Conservation (phyloP, 2,113 vertebrate genomes). For the Cynoglossus semilaevis region DNA sequence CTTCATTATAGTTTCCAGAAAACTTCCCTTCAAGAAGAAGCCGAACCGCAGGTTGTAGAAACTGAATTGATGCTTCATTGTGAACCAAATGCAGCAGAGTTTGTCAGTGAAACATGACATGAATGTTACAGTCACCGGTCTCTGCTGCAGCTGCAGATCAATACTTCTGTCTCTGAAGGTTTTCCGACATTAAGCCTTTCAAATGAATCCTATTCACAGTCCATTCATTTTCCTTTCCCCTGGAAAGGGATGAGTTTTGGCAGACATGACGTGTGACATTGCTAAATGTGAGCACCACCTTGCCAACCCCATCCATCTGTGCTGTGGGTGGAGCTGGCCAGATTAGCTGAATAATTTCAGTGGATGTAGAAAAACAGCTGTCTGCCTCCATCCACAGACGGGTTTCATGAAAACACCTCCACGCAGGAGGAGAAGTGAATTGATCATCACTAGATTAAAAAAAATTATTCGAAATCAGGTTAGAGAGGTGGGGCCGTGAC, state of each 20-base stretch:
- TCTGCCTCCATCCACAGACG: slow-evolving; percentile 43
- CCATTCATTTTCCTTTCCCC: slow-evolving; percentile 1
- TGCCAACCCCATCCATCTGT: slow-evolving; percentile 73
- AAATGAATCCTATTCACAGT: neutral
- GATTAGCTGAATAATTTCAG: slow-evolving; percentile 67
- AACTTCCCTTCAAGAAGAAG: no score
- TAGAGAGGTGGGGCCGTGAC: neutral
- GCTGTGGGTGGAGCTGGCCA: slow-evolving; percentile 56
- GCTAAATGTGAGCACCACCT: slow-evolving; percentile 65
- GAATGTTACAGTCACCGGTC: neutral
- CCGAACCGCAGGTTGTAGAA: no score
- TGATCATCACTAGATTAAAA: slow-evolving; percentile 4
- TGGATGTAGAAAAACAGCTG: slow-evolving; percentile 74
- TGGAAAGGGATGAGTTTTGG: slow-evolving; percentile 17
- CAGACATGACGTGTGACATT: slow-evolving; percentile 34
- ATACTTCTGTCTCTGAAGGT: neutral
- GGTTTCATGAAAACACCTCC: slow-evolving; percentile 76
- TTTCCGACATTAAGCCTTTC: neutral
- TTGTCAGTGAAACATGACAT: no score
- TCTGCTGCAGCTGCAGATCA: neutral
- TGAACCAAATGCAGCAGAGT: no score
- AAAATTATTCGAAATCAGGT: neutral
- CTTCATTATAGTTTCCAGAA: no score
- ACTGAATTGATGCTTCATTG: no score
- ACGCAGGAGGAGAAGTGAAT: slow-evolving; percentile 10